phyloP scores from a whole-genome alignment of 1,140 invertebrate genomes.

The Neuroterus valhalla region DNA sequence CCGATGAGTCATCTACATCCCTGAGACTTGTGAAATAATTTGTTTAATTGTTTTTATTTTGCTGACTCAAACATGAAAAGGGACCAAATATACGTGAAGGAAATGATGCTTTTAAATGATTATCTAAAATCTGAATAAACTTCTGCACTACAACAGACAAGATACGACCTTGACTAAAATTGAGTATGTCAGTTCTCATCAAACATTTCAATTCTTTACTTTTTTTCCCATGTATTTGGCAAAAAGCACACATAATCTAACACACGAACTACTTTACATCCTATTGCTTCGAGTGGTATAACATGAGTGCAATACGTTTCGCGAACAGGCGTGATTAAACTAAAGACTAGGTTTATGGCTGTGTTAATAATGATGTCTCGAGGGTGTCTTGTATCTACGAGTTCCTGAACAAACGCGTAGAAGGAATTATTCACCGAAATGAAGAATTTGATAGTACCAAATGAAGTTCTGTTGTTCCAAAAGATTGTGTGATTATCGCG shows the following conservation, averaged over 20 bases:
- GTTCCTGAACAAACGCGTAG: background rate
- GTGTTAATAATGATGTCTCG: background rate
- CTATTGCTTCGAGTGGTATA: conserved; percentile 1
- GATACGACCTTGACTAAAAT: too few relatives aligned
- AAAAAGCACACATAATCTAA: conserved; percentile 4
- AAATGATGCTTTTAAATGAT: too few relatives aligned
- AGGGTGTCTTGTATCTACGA: background rate
- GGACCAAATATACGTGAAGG: too few relatives aligned
- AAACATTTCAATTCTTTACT: too few relatives aligned
- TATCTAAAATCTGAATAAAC: too few relatives aligned
- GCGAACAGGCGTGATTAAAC: background rate
- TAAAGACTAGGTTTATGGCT: background rate
- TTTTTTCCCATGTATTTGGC: conserved; percentile 18
- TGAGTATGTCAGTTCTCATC: too few relatives aligned
- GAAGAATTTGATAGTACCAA: background rate
- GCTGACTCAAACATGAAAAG: too few relatives aligned
- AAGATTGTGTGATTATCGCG: conserved; percentile 12
- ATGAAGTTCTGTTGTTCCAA: background rate
- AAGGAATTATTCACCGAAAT: background rate
- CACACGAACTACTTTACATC: background rate
- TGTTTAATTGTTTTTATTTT: too few relatives aligned
- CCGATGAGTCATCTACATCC: too few relatives aligned
- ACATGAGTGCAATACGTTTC: background rate
- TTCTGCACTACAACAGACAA: too few relatives aligned
- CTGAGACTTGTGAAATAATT: too few relatives aligned